Conservation (phyloP, 2,888 invertebrate genomes). For the Germaria angustata region DNA sequence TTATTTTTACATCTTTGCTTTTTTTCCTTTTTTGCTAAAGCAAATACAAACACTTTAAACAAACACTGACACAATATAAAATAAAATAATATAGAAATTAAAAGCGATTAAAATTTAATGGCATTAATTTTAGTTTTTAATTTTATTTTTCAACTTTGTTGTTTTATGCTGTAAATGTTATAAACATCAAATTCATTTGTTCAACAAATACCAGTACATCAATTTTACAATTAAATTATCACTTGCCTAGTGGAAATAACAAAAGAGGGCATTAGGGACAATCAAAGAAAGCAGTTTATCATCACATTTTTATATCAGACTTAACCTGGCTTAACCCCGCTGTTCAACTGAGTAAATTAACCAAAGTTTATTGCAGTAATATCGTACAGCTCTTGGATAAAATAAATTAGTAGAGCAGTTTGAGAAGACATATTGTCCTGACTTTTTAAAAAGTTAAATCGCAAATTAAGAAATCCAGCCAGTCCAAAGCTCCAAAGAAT, state of each 20-base stretch:
- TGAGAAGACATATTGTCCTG: too few species aligned
- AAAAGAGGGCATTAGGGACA: neutral
- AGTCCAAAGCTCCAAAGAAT: too few species aligned
- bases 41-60: neutral
- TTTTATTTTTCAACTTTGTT: neutral
- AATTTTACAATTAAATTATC: slow-evolving; percentile 3
- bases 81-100: neutral
- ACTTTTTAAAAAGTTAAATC: too few species aligned
- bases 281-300: too few species aligned
- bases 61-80: neutral
- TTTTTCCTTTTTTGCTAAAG: neutral
- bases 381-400: too few species aligned
- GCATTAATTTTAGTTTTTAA: neutral
- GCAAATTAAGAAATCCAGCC: too few species aligned
- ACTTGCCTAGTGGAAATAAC: neutral
- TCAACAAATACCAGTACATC: neutral
- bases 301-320: too few species aligned
- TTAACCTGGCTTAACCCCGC: too few species aligned
- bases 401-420: too few species aligned
- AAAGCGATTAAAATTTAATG: slow-evolving; percentile 5
- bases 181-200: slow-evolving; percentile 28
- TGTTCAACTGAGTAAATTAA: too few species aligned
- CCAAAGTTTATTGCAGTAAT: too few species aligned
- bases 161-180: slow-evolving; percentile 4
- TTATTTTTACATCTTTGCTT: too few species aligned